Conservation (phyloP, 37 sponge, comb jelly and placozoan genomes). For the Halisarca cf. caerulea region DNA sequence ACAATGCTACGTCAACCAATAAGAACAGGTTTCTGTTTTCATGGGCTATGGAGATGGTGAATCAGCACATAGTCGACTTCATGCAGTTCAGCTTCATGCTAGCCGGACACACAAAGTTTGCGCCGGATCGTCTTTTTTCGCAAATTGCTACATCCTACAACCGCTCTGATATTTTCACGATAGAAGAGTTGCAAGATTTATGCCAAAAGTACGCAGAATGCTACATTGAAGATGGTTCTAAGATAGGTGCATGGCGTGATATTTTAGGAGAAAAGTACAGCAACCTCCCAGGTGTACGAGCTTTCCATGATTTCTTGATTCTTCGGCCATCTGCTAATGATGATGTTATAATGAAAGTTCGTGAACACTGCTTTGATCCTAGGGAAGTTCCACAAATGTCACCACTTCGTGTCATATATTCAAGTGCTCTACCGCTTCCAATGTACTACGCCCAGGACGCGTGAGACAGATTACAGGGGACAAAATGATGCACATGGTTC, state of each 20-base stretch:
- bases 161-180: conserved; percentile 22
- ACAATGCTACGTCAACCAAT: conserved; percentile 41
- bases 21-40: background rate
- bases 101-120: conserved; percentile 49
- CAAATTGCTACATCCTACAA: conserved; percentile 11
- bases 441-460: too few species aligned
- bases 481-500: too few species aligned
- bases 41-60: conserved; percentile 16
- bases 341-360: conserved; percentile 30
- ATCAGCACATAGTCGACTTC: background rate
- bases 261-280: conserved; percentile 28
- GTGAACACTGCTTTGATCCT: conserved; percentile 25
- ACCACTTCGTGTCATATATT: background rate
- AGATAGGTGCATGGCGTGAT: conserved; percentile 28
- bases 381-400: background rate
- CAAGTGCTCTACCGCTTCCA: too few species aligned
- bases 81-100: conserved; percentile 25
- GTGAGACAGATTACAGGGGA: too few species aligned
- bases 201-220: background rate
- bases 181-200: background rate
- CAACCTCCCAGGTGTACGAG: conserved; percentile 38
- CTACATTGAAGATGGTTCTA: conserved; percentile 7
- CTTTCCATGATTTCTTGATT: conserved; percentile 38
- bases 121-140: conserved; percentile 29
- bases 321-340: background rate